Percentiles rank a stretch among this genome's conserved stretches.
phyloP scores from a whole-genome alignment of 2,797 vertebrate genomes.

The Kryptopterus vitreolus region DNA sequence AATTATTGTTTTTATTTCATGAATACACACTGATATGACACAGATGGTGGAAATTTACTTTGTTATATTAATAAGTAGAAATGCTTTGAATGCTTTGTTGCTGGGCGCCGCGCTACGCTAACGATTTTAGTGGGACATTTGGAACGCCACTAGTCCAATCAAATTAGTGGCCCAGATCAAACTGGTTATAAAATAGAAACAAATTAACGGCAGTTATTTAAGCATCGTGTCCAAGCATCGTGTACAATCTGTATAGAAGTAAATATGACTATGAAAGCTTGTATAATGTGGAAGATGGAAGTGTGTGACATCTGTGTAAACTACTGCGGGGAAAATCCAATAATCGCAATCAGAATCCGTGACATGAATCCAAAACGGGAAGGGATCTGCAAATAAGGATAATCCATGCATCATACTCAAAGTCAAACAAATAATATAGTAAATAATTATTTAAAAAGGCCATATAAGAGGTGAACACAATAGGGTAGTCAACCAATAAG shows the following conservation, averaged over 20 bases:
- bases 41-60: too few species aligned
- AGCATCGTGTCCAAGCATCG: too few species aligned
- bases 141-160: background rate
- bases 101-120: too few species aligned
- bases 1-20: too few species aligned
- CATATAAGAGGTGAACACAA: too few species aligned
- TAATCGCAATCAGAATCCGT: background rate
- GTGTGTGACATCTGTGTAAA: background rate
- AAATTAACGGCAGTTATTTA: background rate
- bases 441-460: too few species aligned
- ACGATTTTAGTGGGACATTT: background rate
- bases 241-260: background rate
- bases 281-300: background rate
- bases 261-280: background rate
- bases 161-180: background rate
- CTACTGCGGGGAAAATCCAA: too few species aligned
- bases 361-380: background rate
- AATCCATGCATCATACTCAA: background rate
- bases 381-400: background rate
- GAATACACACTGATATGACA: too few species aligned
- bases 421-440: background rate
- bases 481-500: background rate
- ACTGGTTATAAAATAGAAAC: conserved; percentile 5
- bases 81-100: too few species aligned
- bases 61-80: too few species aligned